phyloP scores from a whole-genome alignment of 30 jellyfish, hydroid and myxozoan species.

The Aurelia aurita complex sp. Pacific region DNA sequence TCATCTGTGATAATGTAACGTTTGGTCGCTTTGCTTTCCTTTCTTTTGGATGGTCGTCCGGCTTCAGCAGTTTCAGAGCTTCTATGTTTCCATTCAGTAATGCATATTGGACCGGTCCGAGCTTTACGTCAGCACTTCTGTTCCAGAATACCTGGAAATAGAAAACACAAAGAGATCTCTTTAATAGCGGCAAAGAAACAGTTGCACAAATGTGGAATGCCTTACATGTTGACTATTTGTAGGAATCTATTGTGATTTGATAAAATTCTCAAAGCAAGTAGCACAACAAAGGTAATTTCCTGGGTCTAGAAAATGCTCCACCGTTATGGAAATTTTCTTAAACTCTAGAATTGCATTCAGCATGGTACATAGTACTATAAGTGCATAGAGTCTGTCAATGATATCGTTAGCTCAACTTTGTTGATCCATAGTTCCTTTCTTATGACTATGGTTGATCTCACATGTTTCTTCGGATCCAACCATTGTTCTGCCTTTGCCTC shows the following conservation, averaged over 20 bases:
- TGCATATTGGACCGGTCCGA: conserved; percentile 63
- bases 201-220: not conserved
- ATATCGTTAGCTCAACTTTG: too few relatives aligned
- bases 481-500: too few relatives aligned
- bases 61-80: conserved; percentile 21
- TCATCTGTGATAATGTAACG: not conserved
- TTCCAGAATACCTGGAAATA: conserved; percentile 43
- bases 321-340: too few relatives aligned
- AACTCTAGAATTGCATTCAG: too few relatives aligned
- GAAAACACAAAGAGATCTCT: not conserved
- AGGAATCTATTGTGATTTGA: too few relatives aligned
- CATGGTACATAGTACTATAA: too few relatives aligned
- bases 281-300: not conserved
- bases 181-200: not conserved
- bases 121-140: conserved; percentile 53
- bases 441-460: too few relatives aligned
- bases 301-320: not conserved
- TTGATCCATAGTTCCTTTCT: too few relatives aligned
- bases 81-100: conserved; percentile 39
- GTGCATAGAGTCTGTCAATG: too few relatives aligned
- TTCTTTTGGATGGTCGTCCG: conserved; percentile 15
- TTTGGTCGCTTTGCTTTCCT: conserved; percentile 46
- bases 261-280: too few relatives aligned
- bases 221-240: too few relatives aligned
- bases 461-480: too few relatives aligned